Base-by-base conservation (phyloP, 2,888 invertebrate genomes). In the Uropetala carovei region DNA sequence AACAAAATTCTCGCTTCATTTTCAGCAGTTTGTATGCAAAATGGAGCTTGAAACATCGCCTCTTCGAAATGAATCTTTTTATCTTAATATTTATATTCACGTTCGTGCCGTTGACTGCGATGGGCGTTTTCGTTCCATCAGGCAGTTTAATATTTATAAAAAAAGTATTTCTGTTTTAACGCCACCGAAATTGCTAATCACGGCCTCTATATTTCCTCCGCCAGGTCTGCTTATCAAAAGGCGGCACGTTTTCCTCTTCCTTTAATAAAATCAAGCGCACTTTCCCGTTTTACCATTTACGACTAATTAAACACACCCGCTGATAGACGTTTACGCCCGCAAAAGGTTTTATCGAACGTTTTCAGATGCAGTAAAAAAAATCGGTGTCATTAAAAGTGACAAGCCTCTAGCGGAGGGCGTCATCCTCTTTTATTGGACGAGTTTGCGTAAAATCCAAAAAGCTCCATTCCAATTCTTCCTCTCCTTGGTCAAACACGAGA, bases 31-130 rank as follows among this genome's bases (percentile, higher is more conserved):
- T 75, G 75, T 75, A 75, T 75, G 75, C 75, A 14, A 75, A 68
- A 68, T 68, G 68, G n/a, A 22, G n/a, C 68, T 68, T 68, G n/a
- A 75, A 75, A 75, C 75, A 75, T 75, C 27, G 68, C 18, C 68
- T 68, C 68, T n/a, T 68, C 68, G 10, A 75, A 75, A 75, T 75
- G 75, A 75, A 75, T 27, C 75, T 75, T 75, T 75, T 75, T 75
- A 75, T 75, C 75, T 75, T 13, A 22, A 22, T 75, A 75, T 27
- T 75, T 75, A 22, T 75, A 75, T 75, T 27, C 68, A 43, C 43
- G 43, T 18, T n/a, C 68, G 64, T 43, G 43, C 43, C 43, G 43
- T 43, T 43, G 43, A 43, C 43, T 43, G 43, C 43, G 43, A 43
- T 43, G 43, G 43, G 43, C 43, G 43, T 43, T 43, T 43, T 43